Evolutionary conservation across 2,113 vertebrate genomes (phyloP).

Genomic region (Aleadryas rufinucha): DNA sequence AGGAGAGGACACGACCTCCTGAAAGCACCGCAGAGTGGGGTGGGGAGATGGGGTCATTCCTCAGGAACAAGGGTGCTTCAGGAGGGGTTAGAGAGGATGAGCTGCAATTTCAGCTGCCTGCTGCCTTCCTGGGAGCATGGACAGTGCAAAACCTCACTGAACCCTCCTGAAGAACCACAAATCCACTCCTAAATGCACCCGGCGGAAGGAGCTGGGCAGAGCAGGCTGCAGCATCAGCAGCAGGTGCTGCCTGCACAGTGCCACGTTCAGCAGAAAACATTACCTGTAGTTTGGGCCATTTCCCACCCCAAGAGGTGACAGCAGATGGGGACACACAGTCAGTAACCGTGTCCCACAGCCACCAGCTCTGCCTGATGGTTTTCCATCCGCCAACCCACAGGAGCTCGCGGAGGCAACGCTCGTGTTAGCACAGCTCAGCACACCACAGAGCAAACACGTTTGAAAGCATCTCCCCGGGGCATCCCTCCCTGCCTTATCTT

Average conservation of each 20-base stretch:
- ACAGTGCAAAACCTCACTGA: neutral
- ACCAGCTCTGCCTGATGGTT: neutral
- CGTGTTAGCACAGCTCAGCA: neutral
- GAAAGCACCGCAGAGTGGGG: accelerated
- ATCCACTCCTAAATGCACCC: neutral
- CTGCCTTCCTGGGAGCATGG: accelerated
- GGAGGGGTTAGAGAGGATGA: neutral
- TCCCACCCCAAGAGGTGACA: neutral
- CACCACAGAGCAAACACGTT: accelerated
- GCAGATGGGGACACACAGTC: neutral
- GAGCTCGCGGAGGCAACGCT: accelerated
- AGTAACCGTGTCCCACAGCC: neutral
- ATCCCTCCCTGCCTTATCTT: neutral
- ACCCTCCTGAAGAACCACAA: accelerated
- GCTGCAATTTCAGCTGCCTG: neutral
- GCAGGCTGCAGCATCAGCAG: neutral
- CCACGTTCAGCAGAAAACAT: neutral
- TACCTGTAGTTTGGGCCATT: accelerated
- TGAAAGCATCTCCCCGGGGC: neutral
- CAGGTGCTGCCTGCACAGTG: neutral
- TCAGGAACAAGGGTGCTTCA: accelerated
- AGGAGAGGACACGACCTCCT: neutral
- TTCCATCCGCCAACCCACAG: neutral
- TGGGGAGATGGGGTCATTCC: neutral
- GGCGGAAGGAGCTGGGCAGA: neutral